Base-by-base conservation (phyloP, 2,113 vertebrate species). In the Pagrus major region DNA sequence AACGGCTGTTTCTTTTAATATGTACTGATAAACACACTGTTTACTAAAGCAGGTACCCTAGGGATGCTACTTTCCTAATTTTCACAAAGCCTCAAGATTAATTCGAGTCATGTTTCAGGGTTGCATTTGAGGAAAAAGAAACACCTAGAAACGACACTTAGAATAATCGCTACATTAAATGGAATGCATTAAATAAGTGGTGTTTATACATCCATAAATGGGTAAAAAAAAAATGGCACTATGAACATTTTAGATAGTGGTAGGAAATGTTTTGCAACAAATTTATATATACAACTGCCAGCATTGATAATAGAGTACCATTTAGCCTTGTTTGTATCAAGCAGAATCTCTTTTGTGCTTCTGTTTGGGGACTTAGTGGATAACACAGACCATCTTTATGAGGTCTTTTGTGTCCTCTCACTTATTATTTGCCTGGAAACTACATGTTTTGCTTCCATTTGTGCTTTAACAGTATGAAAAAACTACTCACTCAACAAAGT, bases 101-200 rank as follows among this genome's bases (percentile, higher is more conserved):
- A 91, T 88, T 85, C 58, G 23, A 82, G 75, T 82, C 47, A 58
- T 78, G 76, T 80, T 87, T 79, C 66, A 31, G 46, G 9, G 46
- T 58, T 41, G 7, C 59, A 68, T 20, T 60, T 54, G 21, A 56
- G 69, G 51, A 76, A 78, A 80, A 29, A n/a, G 9, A 21, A 9
- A 85, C 77, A 79, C 85, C 37, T 72, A 33, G 23, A 83, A 59
- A 80, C 68, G 60, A 64, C 60, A 63, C 47, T 68, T 41, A 31
- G 68, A 82, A 60, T 72, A 84, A 83, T 80, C 1, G 56, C 71
- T 54, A 61, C 27, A 75, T 51, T 70, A 79, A 83, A 61, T 41
- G 31, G 37, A 51, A 67, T 47, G 25, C 31, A 37, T 71, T 81
- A 33, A 63, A 20, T 29, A 66, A 76, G 55, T 67, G 21, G 15